Conservation (phyloP, 2,888 invertebrate species). For the Sceliomorpha sp. region DNA sequence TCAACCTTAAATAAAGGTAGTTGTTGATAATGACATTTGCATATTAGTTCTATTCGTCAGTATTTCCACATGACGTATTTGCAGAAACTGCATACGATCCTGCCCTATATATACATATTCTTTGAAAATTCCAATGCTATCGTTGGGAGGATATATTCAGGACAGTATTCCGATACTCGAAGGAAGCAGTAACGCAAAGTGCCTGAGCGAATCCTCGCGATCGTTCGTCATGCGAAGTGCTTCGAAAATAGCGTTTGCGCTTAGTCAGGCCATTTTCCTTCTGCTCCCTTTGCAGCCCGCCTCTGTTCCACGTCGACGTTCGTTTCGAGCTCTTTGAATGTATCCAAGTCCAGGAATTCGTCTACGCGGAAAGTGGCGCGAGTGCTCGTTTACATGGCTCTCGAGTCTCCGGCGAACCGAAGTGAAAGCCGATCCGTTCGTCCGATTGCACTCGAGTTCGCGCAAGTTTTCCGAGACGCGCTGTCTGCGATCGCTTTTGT, state of each 20-base stretch:
- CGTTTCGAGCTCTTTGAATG: slow-evolving; percentile 34
- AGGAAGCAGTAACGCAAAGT: slow-evolving; percentile 54
- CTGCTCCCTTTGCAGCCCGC: slow-evolving; percentile 29
- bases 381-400: slow-evolving; percentile 45
- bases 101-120: slow-evolving; percentile 32
- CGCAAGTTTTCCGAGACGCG: slow-evolving; percentile 11
- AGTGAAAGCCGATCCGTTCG: slow-evolving; percentile 35
- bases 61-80: slow-evolving; percentile 43
- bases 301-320: slow-evolving; percentile 33
- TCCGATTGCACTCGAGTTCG: slow-evolving; percentile 20
- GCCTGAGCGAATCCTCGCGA: slow-evolving; percentile 47
- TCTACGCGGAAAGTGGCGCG: slow-evolving; percentile 29
- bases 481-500: slow-evolving; percentile 19
- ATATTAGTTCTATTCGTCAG: no score
- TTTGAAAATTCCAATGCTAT: slow-evolving; percentile 43
- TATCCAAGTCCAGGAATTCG: slow-evolving; percentile 26
- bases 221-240: slow-evolving; percentile 55
- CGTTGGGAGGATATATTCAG: slow-evolving; percentile 48
- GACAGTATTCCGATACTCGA: slow-evolving; percentile 43
- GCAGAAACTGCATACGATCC: slow-evolving; percentile 40
- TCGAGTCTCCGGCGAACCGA: slow-evolving; percentile 32
- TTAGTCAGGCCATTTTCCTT: slow-evolving; percentile 48
- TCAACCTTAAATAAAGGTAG: no score
- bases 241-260: slow-evolving; percentile 52
- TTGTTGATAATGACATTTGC: no score